Conservation (phyloP, 2,888 invertebrate species). For the Ptychoptera albimana region DNA sequence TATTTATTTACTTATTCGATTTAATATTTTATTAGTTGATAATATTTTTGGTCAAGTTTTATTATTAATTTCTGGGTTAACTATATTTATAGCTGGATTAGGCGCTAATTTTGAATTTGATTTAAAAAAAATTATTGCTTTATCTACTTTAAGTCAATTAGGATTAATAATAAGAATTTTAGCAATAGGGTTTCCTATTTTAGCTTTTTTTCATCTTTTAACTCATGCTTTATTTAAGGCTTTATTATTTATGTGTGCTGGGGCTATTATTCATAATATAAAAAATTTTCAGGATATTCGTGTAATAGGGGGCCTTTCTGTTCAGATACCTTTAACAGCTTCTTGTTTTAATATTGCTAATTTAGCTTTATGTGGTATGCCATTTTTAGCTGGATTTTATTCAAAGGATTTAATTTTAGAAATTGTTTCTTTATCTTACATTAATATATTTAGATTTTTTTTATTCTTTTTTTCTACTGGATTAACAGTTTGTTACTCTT, state of each 20-base stretch:
- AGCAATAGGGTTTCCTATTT: conserved; percentile 34
- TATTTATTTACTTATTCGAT: conserved; percentile 56
- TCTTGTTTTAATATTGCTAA: conserved; percentile 40
- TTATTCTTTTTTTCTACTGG: conserved; percentile 40
- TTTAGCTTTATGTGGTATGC: conserved; percentile 44
- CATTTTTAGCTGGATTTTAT: conserved; percentile 49
- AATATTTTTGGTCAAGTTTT: conserved; percentile 32
- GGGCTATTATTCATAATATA: conserved; percentile 48
- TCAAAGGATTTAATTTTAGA: conserved; percentile 48
- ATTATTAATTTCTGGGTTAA: conserved; percentile 38
- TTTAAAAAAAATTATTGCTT: conserved; percentile 64
- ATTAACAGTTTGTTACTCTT: conserved; percentile 39
- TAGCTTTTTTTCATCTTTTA: conserved; percentile 56
- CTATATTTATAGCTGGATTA: conserved; percentile 43
- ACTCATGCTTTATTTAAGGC: conserved; percentile 63
- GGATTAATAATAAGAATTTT: conserved; percentile 55
- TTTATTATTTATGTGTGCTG: conserved; percentile 55
- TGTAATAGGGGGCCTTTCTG: conserved; percentile 34
- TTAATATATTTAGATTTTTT: conserved; percentile 38
- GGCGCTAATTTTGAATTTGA: conserved; percentile 49
- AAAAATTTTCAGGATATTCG: conserved; percentile 52
- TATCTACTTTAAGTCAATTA: conserved; percentile 59
- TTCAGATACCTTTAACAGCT: conserved; percentile 35
- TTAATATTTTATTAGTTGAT: conserved; percentile 35
- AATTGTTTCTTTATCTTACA: conserved; percentile 33